Evolutionary conservation across 2,113 vertebrate species (phyloP), one percentile per base, ranked within the genome.

Genomic region (Recurvirostra avosetta): DNA sequence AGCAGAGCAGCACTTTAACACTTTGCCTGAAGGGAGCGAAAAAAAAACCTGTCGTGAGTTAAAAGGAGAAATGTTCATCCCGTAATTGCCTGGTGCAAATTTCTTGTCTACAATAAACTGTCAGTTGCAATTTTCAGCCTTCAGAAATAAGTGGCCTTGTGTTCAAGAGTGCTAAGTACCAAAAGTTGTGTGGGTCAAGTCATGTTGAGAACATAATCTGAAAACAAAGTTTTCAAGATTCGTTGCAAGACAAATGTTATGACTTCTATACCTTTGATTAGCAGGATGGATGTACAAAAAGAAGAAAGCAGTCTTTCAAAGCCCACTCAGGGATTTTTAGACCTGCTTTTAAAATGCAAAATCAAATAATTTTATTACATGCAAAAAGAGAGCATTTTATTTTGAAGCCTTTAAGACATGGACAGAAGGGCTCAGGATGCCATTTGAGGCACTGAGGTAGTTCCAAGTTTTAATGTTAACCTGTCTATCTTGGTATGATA

Each of bases 21-120:
- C 95, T 90, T 96, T 76, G 68, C 94, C 92, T 95, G 66, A 89
- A 92, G 93, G 3, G 87, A 95, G 47, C 11, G 87, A 85, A 86
- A 83, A 81, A 94, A 88, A 88, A 23, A 2, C 26, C 43, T 3
- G 8, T 65, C 0, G 2, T 41, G 72, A 92, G 73, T 76, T 90
- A 77, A 91, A 93, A 95, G 68, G 45, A 84, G 45, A 59, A 89
- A 55, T 45, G 30, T 61, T 67, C 59, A 59, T 62, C 38, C 61
- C 11, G 14, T 92, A 73, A 71, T 85, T 96, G 55, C 58, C 50
- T 91, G 72, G 36, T 8, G 27, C 45, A 85, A 73, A 68, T 83
- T 74, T 75, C 59, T 91, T n/a, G 5, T 72, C 80, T 83, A n/a
- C 53, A 40, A 12, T 88, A 75, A 86, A 76, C 45, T 87, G 45